Evolutionary conservation across 2,888 invertebrate species (phyloP).

Genomic region (Ligdia adustata): DNA sequence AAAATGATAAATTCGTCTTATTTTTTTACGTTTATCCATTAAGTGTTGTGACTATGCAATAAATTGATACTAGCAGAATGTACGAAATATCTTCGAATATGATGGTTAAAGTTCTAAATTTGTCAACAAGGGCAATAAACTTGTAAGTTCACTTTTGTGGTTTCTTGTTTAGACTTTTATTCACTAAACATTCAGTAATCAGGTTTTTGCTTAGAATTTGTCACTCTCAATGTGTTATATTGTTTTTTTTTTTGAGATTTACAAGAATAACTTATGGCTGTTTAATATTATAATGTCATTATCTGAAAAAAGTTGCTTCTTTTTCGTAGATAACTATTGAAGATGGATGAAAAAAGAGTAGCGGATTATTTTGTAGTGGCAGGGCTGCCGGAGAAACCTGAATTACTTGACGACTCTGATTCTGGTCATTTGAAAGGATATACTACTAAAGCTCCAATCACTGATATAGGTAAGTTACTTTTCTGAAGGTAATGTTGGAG

Average conservation of each 20-base stretch:
- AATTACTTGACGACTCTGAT: conserved; percentile 91
- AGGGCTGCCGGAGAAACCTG: conserved; percentile 93
- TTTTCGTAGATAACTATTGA: conserved; percentile 49
- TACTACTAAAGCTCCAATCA: conserved; percentile 95
- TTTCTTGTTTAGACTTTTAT: conserved; percentile 56
- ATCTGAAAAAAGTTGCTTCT: conserved; percentile 28
- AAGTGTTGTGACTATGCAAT: conserved; percentile 41
- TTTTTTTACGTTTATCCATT: conserved; percentile 7
- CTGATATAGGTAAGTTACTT: conserved; percentile 90
- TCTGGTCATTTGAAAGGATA: conserved; percentile 92
- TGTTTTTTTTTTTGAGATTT: too few species aligned
- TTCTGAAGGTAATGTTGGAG: too few species aligned
- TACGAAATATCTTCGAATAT: conserved; percentile 45
- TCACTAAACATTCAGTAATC: conserved; percentile 20
- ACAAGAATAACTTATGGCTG: too few species aligned
- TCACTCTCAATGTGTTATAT: too few species aligned
- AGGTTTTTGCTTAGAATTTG: not conserved
- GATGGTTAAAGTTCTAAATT: conserved; percentile 44
- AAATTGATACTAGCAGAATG: conserved; percentile 38
- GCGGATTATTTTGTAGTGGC: conserved; percentile 99
- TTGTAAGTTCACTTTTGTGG: conserved; percentile 65
- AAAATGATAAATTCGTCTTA: conserved; percentile 37
- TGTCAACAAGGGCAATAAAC: conserved; percentile 45
- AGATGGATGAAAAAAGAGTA: conserved; percentile 94
- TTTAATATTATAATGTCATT: too few species aligned